Percentiles rank a stretch among this genome's conserved stretches.
Conservation (phyloP, 2,797 vertebrate species). For the Ctenopoma multispine region DNA sequence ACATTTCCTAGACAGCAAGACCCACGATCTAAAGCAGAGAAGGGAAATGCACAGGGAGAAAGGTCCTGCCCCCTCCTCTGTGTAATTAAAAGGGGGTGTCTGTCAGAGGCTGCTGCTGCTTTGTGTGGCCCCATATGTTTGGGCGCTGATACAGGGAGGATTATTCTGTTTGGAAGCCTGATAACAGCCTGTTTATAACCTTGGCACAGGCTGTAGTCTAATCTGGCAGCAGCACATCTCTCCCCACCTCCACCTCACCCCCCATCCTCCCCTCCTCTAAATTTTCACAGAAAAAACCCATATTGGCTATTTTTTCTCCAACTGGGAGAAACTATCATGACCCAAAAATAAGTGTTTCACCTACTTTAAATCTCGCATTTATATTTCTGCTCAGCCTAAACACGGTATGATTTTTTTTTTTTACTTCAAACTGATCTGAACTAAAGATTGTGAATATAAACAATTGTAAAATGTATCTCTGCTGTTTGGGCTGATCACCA, state of each 20-base stretch:
- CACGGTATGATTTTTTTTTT: constrained; percentile 9
- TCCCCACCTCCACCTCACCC: constrained; percentile 85
- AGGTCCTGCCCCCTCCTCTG: constrained; percentile 85
- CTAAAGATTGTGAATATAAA: constrained; percentile 17
- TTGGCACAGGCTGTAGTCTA: constrained; percentile 95
- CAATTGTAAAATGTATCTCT: constrained; percentile 53
- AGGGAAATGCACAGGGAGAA: constrained; percentile 53
- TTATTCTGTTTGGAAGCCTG: constrained; percentile 97
- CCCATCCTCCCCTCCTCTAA: constrained; percentile 79
- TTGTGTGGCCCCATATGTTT: constrained; percentile 99
- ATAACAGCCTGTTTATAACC: constrained; percentile 99
- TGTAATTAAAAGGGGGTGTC: constrained; percentile 99
- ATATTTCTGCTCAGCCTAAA: constrained; percentile 21
- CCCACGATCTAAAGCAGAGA: constrained; percentile 38
- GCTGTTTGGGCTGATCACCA: constrained; percentile 34
- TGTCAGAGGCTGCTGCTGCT: constrained; percentile 93
- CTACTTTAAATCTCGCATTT: constrained; percentile 36
- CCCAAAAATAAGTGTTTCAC: constrained; percentile 59
- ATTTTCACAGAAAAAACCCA: constrained; percentile 70
- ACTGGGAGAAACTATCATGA: constrained; percentile 58
- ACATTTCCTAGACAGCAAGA: constrained; percentile 44
- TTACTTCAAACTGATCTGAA: constrained; percentile 25
- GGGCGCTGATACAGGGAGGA: constrained; percentile 97
- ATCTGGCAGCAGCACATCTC: constrained; percentile 98
- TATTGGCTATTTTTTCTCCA: constrained; percentile 66